Base-by-base conservation (phyloP, 2,888 invertebrate species). In the Eurois occulta region DNA sequence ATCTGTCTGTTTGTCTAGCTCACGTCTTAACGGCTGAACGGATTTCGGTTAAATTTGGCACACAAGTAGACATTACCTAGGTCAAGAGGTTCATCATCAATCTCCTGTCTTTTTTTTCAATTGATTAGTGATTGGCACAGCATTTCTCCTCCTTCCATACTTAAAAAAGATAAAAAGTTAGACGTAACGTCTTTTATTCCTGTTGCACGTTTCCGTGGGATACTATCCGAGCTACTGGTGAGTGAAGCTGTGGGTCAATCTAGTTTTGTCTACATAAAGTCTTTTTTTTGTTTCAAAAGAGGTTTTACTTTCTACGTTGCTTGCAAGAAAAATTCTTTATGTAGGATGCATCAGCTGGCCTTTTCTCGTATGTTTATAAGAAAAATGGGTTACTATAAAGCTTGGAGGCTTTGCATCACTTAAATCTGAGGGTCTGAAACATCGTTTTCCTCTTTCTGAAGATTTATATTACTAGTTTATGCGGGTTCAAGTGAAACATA, bases 391-490 rank as follows among this genome's bases (percentile, higher is more conserved):
- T 16, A n/a, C 41, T 28, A 48, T 78, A 66, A 83, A 77, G 79
- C 83, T 83, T 62, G 32, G 24, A 72, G 64, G 52, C 48, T 83
- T 79, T 76, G 83, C 83, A 83, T 67, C 35, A 60, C 78, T 83
- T 67, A 83, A 77, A 79, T 38, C 66, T 62, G 65, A 48, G 78
- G 78, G 35, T 68, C 62, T 48, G 64, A 35, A 78, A 78, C 68
- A 80, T 78, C 43, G 0, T 79, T 79, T 79, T 21, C 83, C 78
- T 52, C 52, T 79, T n/a, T 52, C 43, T 38, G 28, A 2, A 52
- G 78, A 77, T 79, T 67, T 77, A 62, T 83, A 43, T 60, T 43
- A 43, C 48, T 66, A 60, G 35, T 13, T 82, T 35, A 52, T 67
- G 58, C 43, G 43, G 41, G 55, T 43, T 48, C 48, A 77, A 48